These are phyloP conservation scores for Pangasianodon hypophthalmus DNA, from an alignment of 2,113 vertebrate genomes.

Conservation along the genomic window DNA sequence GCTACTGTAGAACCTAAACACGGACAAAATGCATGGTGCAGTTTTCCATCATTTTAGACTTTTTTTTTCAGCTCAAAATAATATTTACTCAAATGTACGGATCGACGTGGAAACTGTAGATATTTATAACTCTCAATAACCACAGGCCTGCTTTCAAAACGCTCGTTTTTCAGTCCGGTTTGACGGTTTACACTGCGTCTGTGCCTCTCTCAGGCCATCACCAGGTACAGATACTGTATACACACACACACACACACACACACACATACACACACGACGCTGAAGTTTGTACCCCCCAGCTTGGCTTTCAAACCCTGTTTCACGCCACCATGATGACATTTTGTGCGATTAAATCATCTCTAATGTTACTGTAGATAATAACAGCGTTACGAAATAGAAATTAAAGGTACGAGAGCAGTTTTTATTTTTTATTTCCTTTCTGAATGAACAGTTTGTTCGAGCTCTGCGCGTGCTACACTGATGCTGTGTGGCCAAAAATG, in stretches of 20 bases:
- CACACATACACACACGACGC: background rate
- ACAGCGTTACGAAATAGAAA: background rate
- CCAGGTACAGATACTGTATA: conserved; percentile 34
- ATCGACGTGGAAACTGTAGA: conserved; percentile 27
- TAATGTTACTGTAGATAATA: background rate
- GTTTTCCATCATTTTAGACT: conserved; percentile 10
- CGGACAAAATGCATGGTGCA: conserved; percentile 50
- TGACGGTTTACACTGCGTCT: conserved; percentile 33
- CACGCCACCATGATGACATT: background rate
- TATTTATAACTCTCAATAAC: conserved; percentile 39
- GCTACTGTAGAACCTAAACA: conserved; percentile 17
- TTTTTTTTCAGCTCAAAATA: conserved; percentile 1
- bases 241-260: conserved; percentile 22
- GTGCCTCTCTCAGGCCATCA: conserved; percentile 32
- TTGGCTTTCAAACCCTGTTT: conserved; percentile 1
- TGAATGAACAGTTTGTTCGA: background rate
- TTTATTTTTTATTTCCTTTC: background rate
- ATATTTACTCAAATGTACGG: conserved; percentile 20
- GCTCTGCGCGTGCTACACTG: background rate
- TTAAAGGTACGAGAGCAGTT: background rate
- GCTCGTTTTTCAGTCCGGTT: conserved; percentile 30
- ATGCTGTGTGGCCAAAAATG: background rate
- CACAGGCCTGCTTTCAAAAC: conserved; percentile 33
- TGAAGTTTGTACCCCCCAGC: background rate
- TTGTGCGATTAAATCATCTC: conserved; percentile 7